Conservation (phyloP, 2,888 invertebrate species). For the Sesia apiformis region DNA sequence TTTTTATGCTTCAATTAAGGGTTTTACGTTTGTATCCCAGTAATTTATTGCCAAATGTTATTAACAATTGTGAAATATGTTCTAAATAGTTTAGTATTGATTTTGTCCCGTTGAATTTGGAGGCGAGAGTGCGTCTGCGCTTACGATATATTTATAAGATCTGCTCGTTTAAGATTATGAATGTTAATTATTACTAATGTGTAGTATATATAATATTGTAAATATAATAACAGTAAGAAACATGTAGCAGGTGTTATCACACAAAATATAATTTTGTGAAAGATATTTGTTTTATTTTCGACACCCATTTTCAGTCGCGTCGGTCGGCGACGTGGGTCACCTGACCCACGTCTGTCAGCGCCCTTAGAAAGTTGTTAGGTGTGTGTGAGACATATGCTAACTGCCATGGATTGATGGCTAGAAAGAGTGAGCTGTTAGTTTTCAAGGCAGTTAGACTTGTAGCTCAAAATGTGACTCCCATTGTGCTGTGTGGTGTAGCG, state of each 20-base stretch:
- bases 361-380: too few relatives aligned
- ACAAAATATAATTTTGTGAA: constrained; percentile 77
- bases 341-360: too few relatives aligned
- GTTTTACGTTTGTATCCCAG: constrained; percentile 64
- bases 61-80: constrained; percentile 44
- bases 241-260: constrained; percentile 75
- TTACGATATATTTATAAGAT: constrained; percentile 52
- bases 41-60: constrained; percentile 74
- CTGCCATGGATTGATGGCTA: too few relatives aligned
- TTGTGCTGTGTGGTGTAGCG: too few relatives aligned
- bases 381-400: too few relatives aligned
- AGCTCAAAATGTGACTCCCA: too few relatives aligned
- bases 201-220: constrained; percentile 72
- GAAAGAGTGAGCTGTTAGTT: too few relatives aligned
- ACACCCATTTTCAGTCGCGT: too few relatives aligned
- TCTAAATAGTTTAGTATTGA: neutral
- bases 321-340: too few relatives aligned
- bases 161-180: constrained; percentile 71
- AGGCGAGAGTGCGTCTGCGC: neutral
- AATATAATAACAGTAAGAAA: constrained; percentile 66
- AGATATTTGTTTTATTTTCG: constrained; percentile 18
- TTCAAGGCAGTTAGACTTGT: too few relatives aligned
- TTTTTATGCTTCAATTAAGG: constrained; percentile 52
- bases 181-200: constrained; percentile 75
- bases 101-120: neutral